Conservation (phyloP, 2,888 invertebrate species). For the Candidula unifasciata region DNA sequence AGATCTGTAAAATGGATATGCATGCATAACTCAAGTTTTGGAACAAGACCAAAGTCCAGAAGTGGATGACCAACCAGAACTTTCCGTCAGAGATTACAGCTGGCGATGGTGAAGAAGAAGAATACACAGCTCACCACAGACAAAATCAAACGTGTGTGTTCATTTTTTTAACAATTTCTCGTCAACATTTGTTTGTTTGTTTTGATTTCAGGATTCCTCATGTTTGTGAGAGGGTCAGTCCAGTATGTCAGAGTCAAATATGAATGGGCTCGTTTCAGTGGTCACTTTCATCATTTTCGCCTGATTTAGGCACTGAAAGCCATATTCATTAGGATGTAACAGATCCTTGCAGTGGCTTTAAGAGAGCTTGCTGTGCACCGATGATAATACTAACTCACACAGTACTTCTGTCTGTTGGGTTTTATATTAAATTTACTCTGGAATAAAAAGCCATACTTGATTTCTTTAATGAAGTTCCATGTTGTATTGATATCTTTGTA, state of each 20-base stretch:
- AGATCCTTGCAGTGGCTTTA: background rate
- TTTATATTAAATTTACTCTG: slow-evolving; percentile 18
- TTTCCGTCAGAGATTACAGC: too few relatives aligned
- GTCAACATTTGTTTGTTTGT: background rate
- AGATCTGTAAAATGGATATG: too few relatives aligned
- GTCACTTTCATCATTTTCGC: slow-evolving; percentile 61
- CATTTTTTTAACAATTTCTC: too few relatives aligned
- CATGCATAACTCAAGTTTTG: too few relatives aligned
- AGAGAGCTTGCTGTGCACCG: background rate
- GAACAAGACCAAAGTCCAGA: too few relatives aligned
- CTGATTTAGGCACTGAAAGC: slow-evolving; percentile 52
- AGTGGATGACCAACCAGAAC: too few relatives aligned
- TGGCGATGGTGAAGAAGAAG: too few relatives aligned
- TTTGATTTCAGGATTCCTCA: slow-evolving; percentile 71
- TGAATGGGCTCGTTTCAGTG: slow-evolving; percentile 71
- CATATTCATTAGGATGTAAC: background rate
- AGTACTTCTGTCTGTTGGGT: slow-evolving; percentile 1
- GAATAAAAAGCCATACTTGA: background rate
- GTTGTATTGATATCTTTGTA: background rate
- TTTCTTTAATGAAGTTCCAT: background rate
- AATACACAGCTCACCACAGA: too few relatives aligned
- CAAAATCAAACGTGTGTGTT: too few relatives aligned
- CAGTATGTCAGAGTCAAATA: slow-evolving; percentile 76
- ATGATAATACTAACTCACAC: background rate
- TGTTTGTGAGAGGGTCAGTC: slow-evolving; percentile 75